phyloP scores from a whole-genome alignment of 2,888 invertebrate genomes.

The Drosophila mimetica region DNA sequence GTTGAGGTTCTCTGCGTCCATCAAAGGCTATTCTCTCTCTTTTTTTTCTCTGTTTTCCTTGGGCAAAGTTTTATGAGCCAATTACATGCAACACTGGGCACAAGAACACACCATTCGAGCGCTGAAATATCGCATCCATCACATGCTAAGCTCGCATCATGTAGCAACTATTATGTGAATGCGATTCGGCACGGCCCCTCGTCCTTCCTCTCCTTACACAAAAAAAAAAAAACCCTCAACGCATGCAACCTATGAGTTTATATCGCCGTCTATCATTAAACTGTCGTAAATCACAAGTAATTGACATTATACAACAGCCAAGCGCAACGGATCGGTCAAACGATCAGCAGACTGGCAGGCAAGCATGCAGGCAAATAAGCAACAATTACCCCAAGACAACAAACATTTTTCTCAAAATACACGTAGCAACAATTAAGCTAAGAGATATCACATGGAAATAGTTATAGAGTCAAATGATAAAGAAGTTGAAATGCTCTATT shows the following conservation, averaged over 20 bases:
- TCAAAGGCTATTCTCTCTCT: slow-evolving; percentile 15
- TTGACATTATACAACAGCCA: slow-evolving; percentile 76
- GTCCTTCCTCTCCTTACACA: slow-evolving; percentile 19
- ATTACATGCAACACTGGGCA: slow-evolving; percentile 76
- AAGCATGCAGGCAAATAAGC: slow-evolving; percentile 63
- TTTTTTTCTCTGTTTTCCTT: slow-evolving; percentile 1
- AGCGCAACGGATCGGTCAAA: slow-evolving; percentile 26
- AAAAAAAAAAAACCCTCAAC: slow-evolving; percentile 10
- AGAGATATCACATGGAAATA: slow-evolving; percentile 59
- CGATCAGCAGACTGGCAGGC: slow-evolving; percentile 16
- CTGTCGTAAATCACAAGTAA: slow-evolving; percentile 81
- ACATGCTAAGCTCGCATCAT: slow-evolving; percentile 66
- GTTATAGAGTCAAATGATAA: slow-evolving; percentile 1
- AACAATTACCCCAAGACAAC: slow-evolving; percentile 70
- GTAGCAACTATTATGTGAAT: slow-evolving; percentile 47
- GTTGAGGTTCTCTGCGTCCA: slow-evolving; percentile 17
- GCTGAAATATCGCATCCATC: slow-evolving; percentile 63
- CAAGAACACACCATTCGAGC: slow-evolving; percentile 58
- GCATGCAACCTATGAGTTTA: slow-evolving; percentile 40
- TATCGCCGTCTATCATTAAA: slow-evolving; percentile 70
- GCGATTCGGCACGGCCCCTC: slow-evolving; percentile 19
- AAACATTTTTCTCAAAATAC: slow-evolving; percentile 54
- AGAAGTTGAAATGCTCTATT: not conserved
- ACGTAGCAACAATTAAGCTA: slow-evolving; percentile 74
- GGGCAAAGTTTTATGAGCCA: slow-evolving; percentile 61